Percentiles rank a stretch among this genome's conserved stretches.
phyloP scores from a whole-genome alignment of 2,888 invertebrate species.

The Caenorhabditis becei region DNA sequence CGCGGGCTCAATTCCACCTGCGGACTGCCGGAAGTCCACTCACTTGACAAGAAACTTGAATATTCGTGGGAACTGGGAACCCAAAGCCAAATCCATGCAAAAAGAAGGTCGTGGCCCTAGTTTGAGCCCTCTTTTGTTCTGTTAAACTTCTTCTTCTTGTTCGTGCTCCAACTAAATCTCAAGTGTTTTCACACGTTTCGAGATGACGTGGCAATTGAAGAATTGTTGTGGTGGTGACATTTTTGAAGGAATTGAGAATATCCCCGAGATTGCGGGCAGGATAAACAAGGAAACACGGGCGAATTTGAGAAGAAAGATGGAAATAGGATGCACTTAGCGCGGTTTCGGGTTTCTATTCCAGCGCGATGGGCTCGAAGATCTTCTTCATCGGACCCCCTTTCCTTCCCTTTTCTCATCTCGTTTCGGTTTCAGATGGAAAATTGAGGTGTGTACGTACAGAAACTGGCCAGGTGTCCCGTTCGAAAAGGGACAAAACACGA shows the following conservation, averaged over 20 bases:
- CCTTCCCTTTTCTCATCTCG: neutral
- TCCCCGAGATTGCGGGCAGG: neutral
- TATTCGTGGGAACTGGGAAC: neutral
- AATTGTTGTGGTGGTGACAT: neutral
- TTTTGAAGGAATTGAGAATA: neutral
- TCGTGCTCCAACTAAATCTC: neutral
- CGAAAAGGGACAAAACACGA: slow-evolving; percentile 36
- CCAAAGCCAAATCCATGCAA: too few relatives aligned
- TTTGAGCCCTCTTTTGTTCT: too few relatives aligned
- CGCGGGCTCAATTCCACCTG: too few relatives aligned
- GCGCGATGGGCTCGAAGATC: slow-evolving; percentile 18
- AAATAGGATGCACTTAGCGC: slow-evolving; percentile 45
- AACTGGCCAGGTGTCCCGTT: slow-evolving; percentile 29
- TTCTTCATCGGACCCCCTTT: neutral
- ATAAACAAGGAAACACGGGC: slow-evolving; percentile 32
- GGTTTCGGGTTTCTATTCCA: slow-evolving; percentile 23
- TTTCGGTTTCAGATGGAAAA: neutral
- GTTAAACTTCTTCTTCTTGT: neutral
- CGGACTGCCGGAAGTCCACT: too few relatives aligned
- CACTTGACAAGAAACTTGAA: too few relatives aligned
- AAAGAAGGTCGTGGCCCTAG: too few relatives aligned
- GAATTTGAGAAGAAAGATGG: neutral
- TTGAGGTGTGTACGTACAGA: neutral
- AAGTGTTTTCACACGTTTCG: neutral
- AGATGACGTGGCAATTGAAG: neutral